Evolutionary conservation across 2,797 vertebrate species (phyloP).

Genomic region (Catamblyrhynchus diadema): DNA sequence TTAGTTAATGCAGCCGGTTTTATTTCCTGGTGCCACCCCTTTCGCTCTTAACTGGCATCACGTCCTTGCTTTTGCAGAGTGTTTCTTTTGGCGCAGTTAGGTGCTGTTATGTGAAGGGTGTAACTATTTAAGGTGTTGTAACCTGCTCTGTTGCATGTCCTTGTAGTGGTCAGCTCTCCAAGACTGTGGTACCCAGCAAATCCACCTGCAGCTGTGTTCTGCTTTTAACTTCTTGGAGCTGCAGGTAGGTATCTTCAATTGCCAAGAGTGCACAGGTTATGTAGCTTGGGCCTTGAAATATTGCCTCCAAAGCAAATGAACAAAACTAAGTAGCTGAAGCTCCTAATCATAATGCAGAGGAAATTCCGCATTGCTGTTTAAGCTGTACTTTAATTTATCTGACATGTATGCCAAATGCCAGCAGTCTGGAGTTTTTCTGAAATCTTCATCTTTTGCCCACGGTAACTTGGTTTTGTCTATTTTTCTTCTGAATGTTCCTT

Average conservation of each 20-base stretch:
- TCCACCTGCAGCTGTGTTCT: background rate
- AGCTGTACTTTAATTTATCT: background rate
- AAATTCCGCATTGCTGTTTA: background rate
- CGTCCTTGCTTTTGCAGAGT: background rate
- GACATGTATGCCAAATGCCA: rapidly evolving
- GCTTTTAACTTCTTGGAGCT: background rate
- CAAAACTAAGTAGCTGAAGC: background rate
- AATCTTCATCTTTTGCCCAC: background rate
- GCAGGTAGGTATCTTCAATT: background rate
- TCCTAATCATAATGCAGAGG: background rate
- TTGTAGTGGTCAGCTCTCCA: background rate
- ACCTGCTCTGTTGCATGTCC: background rate
- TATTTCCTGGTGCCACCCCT: background rate
- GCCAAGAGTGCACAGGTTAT: background rate
- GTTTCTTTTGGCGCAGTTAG: background rate
- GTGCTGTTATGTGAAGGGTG: background rate
- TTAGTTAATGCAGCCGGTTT: background rate
- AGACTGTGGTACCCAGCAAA: background rate
- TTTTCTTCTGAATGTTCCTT: background rate
- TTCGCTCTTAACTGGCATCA: background rate
- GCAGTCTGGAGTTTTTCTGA: background rate
- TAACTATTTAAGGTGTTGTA: background rate
- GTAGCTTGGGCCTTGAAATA: background rate
- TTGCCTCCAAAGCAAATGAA: background rate
- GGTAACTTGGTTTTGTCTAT: background rate